Evolutionary conservation across 2,888 invertebrate species (phyloP).

Genomic region (Leptopterna dolabrata): DNA sequence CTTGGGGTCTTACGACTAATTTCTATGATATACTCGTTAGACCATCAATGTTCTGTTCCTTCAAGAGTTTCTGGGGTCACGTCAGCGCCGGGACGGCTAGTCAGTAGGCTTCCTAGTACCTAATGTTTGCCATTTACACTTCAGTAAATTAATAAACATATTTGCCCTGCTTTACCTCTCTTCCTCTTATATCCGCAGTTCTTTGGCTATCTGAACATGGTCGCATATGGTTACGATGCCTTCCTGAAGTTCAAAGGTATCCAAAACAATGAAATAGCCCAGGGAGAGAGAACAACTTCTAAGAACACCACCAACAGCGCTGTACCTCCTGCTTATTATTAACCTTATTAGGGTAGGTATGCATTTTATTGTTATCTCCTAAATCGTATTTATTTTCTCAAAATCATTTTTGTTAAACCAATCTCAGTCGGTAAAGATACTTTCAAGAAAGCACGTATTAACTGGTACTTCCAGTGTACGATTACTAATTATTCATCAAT

Average conservation of each 20-base stretch:
- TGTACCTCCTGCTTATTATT: conserved; percentile 66
- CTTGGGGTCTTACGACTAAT: too few relatives aligned
- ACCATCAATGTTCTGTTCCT: too few relatives aligned
- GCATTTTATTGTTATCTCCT: not conserved
- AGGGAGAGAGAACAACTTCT: conserved; percentile 71
- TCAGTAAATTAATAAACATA: too few relatives aligned
- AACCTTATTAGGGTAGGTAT: not conserved
- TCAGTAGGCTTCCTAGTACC: too few relatives aligned
- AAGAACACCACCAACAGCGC: conserved; percentile 73
- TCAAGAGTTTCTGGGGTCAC: too few relatives aligned
- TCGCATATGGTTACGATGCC: conserved; percentile 82
- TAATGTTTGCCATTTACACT: too few relatives aligned
- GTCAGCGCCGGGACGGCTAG: too few relatives aligned
- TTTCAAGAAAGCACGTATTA: too few relatives aligned
- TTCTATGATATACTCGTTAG: too few relatives aligned
- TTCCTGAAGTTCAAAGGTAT: conserved; percentile 80
- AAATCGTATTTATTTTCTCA: not conserved
- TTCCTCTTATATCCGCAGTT: conserved; percentile 73
- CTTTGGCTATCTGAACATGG: conserved; percentile 86
- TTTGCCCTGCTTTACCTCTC: not conserved
- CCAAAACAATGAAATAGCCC: conserved; percentile 77
- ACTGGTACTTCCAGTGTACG: too few relatives aligned
- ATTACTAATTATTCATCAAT: too few relatives aligned
- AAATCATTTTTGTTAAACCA: not conserved
- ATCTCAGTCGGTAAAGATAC: not conserved